Conservation (phyloP, 2,888 invertebrate species). For the Tipula helvola region DNA sequence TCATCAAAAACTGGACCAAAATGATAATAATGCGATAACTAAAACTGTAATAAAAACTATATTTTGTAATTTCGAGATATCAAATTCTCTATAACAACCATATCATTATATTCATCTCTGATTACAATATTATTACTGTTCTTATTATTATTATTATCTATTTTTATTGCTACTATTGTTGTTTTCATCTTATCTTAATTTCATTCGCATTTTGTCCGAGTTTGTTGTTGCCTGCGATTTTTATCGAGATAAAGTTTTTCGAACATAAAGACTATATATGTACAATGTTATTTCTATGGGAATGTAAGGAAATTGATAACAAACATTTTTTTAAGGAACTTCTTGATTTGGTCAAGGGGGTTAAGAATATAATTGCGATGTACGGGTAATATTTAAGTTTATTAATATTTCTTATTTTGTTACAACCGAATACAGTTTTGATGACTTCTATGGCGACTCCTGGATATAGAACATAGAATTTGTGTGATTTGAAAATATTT, state of each 20-base stretch:
- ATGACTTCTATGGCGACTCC: no score
- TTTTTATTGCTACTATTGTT: neutral
- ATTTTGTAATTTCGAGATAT: neutral
- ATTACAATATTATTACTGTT: neutral
- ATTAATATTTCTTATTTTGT: no score
- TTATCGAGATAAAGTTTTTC: neutral
- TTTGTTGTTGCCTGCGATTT: neutral
- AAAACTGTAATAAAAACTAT: constrained; percentile 4
- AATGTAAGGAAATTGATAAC: no score
- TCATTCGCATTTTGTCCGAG: neutral
- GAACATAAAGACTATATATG: neutral
- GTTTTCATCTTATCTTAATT: constrained; percentile 4
- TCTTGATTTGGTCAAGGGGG: no score
- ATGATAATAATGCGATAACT: neutral
- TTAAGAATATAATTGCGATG: no score
- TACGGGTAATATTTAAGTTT: no score
- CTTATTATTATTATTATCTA: neutral
- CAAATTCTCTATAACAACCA: neutral
- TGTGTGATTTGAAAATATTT: no score
- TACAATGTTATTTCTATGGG: no score
- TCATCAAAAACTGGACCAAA: constrained; percentile 4
- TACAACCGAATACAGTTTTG: no score
- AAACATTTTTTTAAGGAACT: no score
- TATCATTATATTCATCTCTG: neutral
- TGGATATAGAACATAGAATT: no score